Base-by-base conservation (phyloP, 2,888 invertebrate genomes). In the Sisyra nigra region DNA sequence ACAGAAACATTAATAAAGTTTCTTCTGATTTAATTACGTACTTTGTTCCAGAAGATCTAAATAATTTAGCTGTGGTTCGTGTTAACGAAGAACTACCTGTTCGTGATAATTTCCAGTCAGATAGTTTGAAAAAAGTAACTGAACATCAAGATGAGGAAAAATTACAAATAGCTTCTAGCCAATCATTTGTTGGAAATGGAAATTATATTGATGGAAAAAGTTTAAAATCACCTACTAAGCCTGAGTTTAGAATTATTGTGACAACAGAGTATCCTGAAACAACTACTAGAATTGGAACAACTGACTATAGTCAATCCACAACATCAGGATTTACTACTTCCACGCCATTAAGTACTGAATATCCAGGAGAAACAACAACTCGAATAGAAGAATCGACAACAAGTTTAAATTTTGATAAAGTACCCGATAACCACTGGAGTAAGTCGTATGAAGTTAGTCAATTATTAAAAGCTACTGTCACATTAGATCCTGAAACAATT, bases 401-500 rank as follows among this genome's bases (percentile, higher is more conserved):
- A 3, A 40, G 24, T 52, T 43, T 31, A 40, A 33, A 7, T 8
- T 13, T 46, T 11, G 48, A 30, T 35, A 15, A 29, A 39, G 52
- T 59, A 36, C 60, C 58, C 11, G 50, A 48, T 19, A 55, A 57
- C 51, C 62, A 57, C 38, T 62, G 55, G 65, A 60, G 56, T 0
- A 52, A 52, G 31, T 62, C 57, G 40, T 51, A 55, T 46, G 58
- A 67, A 2, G 76, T 62, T 51, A 72, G 67, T 37, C 68, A 63
- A 61, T 63, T 74, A 38, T 79, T 77, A 78, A 73, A 74, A 43
- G 77, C 76, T 39, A 77, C 82, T 0, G 72, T 77, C 8, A 72
- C 71, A 48, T 62, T 82, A 6, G 80, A 84, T 57, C 84, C 85
- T 0, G 67, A 76, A 24, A 74, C 74, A 17, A 71, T 84, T 11